A percentile compares a stretch with the other conserved stretches of the same genome.
Evolutionary conservation across 2,888 invertebrate genomes (phyloP).

Genomic region (Diploptera punctata): DNA sequence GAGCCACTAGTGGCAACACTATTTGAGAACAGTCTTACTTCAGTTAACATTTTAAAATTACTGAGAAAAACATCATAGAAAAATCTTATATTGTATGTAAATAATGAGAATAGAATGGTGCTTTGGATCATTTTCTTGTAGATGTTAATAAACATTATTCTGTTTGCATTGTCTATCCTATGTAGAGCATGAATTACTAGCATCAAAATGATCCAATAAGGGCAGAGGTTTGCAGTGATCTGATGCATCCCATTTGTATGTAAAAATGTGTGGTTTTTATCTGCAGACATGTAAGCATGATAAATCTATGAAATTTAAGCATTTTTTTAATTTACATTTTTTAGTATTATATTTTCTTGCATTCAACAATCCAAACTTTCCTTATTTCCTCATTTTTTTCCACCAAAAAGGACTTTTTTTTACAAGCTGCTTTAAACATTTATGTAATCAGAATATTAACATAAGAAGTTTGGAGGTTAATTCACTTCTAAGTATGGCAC

Average conservation of each 20-base stretch:
- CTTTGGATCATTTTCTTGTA: constrained; percentile 31
- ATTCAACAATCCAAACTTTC: background rate
- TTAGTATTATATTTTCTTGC: background rate
- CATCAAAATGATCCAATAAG: background rate
- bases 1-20: background rate
- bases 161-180: background rate
- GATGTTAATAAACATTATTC: background rate
- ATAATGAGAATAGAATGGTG: constrained; percentile 35
- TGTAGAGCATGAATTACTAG: background rate
- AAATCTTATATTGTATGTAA: background rate
- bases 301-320: background rate
- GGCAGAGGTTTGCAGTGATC: constrained; percentile 7
- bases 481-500: no score
- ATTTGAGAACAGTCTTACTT: background rate
- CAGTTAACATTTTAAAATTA: background rate
- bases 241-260: constrained; percentile 12
- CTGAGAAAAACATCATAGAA: background rate
- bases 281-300: background rate
- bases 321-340: background rate
- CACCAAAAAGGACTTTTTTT: no score
- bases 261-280: constrained; percentile 2
- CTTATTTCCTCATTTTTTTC: background rate
- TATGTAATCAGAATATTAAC: no score
- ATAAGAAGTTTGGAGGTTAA: no score
- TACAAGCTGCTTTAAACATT: no score